These are phyloP conservation scores for Montipora sp. DNA, from an alignment of 64 coral and sea anemone species.

Conservation along the genomic window DNA sequence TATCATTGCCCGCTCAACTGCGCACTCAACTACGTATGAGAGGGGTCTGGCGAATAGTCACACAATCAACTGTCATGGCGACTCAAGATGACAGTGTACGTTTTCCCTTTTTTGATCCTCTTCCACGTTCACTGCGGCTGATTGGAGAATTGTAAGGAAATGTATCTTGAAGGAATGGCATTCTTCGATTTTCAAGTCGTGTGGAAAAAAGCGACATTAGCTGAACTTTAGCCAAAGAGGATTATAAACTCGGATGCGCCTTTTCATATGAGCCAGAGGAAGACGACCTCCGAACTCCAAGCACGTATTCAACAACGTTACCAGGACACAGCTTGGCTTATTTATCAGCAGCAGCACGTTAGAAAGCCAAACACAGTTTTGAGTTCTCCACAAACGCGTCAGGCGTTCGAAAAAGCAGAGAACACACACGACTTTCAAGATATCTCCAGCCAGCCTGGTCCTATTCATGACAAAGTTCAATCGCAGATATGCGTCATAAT, in stretches of 20 bases:
- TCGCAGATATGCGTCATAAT: conserved; percentile 24
- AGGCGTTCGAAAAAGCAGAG: neutral
- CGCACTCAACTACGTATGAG: neutral
- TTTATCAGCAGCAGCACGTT: neutral
- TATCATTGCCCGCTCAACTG: no score
- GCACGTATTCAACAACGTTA: conserved; percentile 35
- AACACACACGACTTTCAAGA: neutral
- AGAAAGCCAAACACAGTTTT: neutral
- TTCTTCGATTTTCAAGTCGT: neutral
- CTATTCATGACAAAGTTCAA: neutral
- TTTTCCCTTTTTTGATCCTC: neutral
- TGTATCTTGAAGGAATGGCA: neutral
- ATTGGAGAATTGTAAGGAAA: neutral
- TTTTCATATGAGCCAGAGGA: conserved; percentile 13
- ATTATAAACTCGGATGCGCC: neutral
- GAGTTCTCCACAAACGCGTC: neutral
- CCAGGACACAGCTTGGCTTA: conserved; percentile 14
- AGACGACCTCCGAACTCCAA: conserved; percentile 32
- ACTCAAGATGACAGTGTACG: neutral
- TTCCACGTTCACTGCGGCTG: neutral
- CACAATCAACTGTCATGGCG: conserved; percentile 23
- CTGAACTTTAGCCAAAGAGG: neutral
- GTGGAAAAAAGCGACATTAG: neutral
- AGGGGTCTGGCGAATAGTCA: conserved; percentile 4
- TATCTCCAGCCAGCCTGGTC: neutral